Base-by-base conservation (phyloP, 2,888 invertebrate genomes). In the Tryphoninae sp. region DNA sequence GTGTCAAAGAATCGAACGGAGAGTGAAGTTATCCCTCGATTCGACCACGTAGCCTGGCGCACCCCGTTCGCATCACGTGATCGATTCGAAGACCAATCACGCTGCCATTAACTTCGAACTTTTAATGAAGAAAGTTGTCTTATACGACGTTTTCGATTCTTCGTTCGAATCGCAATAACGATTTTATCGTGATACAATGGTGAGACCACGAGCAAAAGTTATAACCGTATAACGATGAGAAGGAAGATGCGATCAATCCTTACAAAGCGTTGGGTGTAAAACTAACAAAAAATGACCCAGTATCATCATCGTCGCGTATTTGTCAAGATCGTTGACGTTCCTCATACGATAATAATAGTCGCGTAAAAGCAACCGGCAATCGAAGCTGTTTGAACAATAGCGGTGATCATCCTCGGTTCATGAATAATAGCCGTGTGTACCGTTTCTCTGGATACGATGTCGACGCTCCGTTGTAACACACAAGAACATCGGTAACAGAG, bases 341-440 rank as follows among this genome's bases (percentile, higher is more conserved):
- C 71, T 69, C 58, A 65, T 65, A 40, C 40, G 62, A 23, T 49
- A 71, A 64, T 75, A 65, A 69, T 51, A 51, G 22, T 73, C 23
- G 58, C 19, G 58, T 55, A 45, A 64, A 68, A 59, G 49, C 51
- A 33, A 53, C 59, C 45, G 64, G 65, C 71, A 65, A 80, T 80
- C 65, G 59, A 65, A 71, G 65, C 65, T 23, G 58, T 71, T 65
- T 59, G 75, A 80, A 80, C 80, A 80, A 80, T 80, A 33, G 75
- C 71, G 26, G 69, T 71, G 75, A 80, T 75, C 51, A 80, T 64
- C 49, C 40, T 33, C 13, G 49, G 23, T 51, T 80, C 75, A 64
- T 71, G 75, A 80, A 71, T 51, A 75, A 80, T 69, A 65, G 64
- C 7, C 1, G 51, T 49, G 51, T 59, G 58, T 22, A 19, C 8